Evolutionary conservation across 2,888 invertebrate genomes (phyloP).

Genomic region (Hydrotaea cyrtoneurina): DNA sequence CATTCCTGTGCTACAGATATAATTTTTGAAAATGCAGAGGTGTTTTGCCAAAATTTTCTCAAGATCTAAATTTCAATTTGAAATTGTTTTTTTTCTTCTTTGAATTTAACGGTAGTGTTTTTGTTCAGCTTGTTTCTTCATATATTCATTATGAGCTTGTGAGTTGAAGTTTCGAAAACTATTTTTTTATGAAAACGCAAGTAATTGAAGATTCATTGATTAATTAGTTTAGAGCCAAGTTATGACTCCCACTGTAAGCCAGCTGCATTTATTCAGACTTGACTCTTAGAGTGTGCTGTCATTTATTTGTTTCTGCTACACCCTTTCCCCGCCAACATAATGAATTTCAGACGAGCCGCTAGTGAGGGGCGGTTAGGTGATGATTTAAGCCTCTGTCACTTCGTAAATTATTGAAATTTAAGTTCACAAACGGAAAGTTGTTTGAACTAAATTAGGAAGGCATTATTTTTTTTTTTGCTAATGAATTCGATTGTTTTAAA

Average conservation of each 20-base stretch:
- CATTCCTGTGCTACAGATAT: not conserved
- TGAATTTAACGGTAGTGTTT: constrained; percentile 51
- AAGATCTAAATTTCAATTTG: constrained; percentile 6
- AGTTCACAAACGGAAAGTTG: not conserved
- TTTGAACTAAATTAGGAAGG: no score
- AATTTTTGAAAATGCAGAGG: not conserved
- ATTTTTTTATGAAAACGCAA: not conserved
- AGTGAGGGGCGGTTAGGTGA: not conserved
- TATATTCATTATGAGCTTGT: not conserved
- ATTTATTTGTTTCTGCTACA: not conserved
- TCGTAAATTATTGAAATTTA: not conserved
- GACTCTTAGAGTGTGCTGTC: constrained; percentile 9
- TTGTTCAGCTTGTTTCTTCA: not conserved
- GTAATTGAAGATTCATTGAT: constrained; percentile 47
- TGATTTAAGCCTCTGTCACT: not conserved
- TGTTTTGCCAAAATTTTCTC: constrained; percentile 19
- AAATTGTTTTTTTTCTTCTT: not conserved
- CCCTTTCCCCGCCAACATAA: not conserved
- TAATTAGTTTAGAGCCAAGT: constrained; percentile 53
- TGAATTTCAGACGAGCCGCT: not conserved
- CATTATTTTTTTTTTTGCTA: no score
- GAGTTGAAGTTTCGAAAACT: constrained; percentile 33
- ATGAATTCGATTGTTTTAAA: no score
- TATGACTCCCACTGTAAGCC: constrained; percentile 49
- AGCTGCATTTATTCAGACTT: not conserved